Percentiles rank a stretch among this genome's conserved stretches.
Evolutionary conservation across 2,113 vertebrate species (phyloP).

Genomic region (Pagrus major): DNA sequence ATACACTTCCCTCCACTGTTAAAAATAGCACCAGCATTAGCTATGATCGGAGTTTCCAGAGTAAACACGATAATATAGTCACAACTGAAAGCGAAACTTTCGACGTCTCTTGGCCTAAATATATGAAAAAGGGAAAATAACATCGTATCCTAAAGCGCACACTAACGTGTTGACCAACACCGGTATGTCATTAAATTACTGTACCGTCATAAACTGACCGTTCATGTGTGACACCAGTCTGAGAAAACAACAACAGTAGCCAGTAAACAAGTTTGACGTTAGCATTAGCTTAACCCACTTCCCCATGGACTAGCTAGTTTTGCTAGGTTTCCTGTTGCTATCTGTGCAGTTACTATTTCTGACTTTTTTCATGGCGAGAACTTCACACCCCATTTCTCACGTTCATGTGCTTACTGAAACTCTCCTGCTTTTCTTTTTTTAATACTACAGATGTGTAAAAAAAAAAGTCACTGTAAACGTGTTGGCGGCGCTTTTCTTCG

Average conservation of each 20-base stretch:
- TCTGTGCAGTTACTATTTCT: no score
- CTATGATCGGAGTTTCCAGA: fast-evolving
- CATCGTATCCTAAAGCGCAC: background rate
- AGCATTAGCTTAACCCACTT: slow-evolving; percentile 38
- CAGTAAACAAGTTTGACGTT: background rate
- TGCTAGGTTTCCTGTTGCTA: background rate
- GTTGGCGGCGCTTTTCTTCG: background rate
- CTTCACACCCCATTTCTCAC: background rate
- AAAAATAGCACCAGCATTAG: no score
- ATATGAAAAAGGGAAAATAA: background rate
- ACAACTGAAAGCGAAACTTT: slow-evolving; percentile 48
- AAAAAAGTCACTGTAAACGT: background rate
- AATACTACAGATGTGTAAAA: fast-evolving
- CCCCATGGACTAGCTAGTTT: slow-evolving; percentile 1
- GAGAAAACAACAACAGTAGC: background rate
- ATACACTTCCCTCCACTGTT: no score
- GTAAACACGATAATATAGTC: background rate
- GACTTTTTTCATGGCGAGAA: background rate
- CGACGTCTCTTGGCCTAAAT: background rate
- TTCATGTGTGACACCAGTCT: background rate
- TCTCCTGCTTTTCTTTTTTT: fast-evolving
- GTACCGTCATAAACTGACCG: background rate
- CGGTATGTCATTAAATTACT: background rate
- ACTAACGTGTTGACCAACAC: background rate
- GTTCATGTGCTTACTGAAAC: fast-evolving